Evolutionary conservation across 1,140 invertebrate genomes (phyloP).

Genomic region (Patella vulgata): DNA sequence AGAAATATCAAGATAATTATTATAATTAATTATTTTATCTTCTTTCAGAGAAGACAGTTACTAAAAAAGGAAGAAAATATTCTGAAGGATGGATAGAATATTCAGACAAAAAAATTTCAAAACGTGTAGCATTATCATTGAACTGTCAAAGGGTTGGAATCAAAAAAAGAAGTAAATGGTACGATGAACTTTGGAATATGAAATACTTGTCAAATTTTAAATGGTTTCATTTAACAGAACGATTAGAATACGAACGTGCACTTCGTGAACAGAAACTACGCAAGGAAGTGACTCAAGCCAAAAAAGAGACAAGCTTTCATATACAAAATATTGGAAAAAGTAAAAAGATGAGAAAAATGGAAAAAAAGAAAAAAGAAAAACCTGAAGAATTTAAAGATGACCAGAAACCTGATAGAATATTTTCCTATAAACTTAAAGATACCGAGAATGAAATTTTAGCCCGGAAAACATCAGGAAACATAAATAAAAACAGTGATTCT

Average conservation of each 20-base stretch:
- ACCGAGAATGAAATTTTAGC: constrained; percentile 56
- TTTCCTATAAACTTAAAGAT: constrained; percentile 43
- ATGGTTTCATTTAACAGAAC: constrained; percentile 93
- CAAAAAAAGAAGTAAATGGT: constrained; percentile 84
- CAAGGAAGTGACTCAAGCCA: constrained; percentile 90
- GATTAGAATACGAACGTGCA: constrained; percentile 89
- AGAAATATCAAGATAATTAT: too few species aligned
- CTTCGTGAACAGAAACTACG: constrained; percentile 85
- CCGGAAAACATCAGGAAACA: constrained; percentile 20
- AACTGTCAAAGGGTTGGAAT: constrained; percentile 85
- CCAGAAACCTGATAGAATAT: constrained; percentile 20
- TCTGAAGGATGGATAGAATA: constrained; percentile 98
- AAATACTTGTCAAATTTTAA: constrained; percentile 95
- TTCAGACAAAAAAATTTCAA: constrained; percentile 87
- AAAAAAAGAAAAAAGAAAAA: constrained; percentile 37
- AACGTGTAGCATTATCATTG: constrained; percentile 80
- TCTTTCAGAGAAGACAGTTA: constrained; percentile 50
- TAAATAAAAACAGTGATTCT: constrained; percentile 1
- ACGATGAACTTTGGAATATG: constrained; percentile 92
- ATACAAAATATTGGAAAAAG: constrained; percentile 84
- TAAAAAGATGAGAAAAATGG: constrained; percentile 73
- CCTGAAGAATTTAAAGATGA: constrained; percentile 12
- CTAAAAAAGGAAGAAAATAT: constrained; percentile 73
- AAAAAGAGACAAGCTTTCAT: constrained; percentile 85
- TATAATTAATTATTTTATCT: constrained; percentile 16